Evolutionary conservation across 2,113 vertebrate species (phyloP), one percentile per base, ranked within the genome.

Genomic region (Thinocorus orbignyianus): DNA sequence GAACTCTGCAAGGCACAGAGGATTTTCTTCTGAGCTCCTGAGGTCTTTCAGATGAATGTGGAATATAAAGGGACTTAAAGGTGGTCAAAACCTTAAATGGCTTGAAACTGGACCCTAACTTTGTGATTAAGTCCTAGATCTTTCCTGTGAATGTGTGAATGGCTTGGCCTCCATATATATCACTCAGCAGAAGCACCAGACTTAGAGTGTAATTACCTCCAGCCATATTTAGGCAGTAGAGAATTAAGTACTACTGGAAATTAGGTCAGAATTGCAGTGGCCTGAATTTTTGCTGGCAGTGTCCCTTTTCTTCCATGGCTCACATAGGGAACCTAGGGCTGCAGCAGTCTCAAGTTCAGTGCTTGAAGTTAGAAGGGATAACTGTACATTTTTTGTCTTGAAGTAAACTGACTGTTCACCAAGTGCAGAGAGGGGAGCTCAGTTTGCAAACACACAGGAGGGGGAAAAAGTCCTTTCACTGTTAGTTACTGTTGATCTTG

Each of bases 311-410:
- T 41, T 57, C 71, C 1, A 0, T 11, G n/a, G 14, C 18, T 92
- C 13, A n/a, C 0, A 0, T 1, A 33, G 51, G 19, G 19, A 88
- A 41, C 5, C 4, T 44, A 17, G 15, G 31, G 6, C n/a, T 77
- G 77, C 4, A 0, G 31, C n/a, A n/a, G 9, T 91, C 22, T 83
- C 15, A 17, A 66, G 25, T 13, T 89, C 23, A 66, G 23, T 1
- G 3, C 23, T 42, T 2, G 0, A 20, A 68, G 25, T 51, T 2
- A 1, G 49, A 60, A 80, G 18, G 25, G 9, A 44, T 57, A 79
- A 17, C 11, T 35, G 23, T 51, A 88, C 65, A 86, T 80, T 57
- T 19, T 69, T 73, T 58, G 12, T 49, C 39, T 58, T 44, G 55
- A 86, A 91, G 18, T 37, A 3, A 39, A 69, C 11, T 79, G 17